Percentiles rank a stretch among this genome's conserved stretches.
phyloP scores from a whole-genome alignment of 2,797 vertebrate genomes.

The Lagodon rhomboides region DNA sequence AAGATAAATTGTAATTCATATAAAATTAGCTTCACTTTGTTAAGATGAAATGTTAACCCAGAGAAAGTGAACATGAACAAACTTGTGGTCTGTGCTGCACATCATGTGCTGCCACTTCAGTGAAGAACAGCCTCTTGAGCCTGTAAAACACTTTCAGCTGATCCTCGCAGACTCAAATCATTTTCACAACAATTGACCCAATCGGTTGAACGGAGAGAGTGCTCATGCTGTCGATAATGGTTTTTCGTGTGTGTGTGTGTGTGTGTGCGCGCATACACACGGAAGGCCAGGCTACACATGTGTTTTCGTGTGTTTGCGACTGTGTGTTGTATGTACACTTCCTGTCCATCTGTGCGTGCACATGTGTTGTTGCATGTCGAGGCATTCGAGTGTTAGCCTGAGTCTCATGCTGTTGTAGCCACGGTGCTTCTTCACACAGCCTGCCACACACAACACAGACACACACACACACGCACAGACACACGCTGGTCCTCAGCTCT shows the following conservation, averaged over 20 bases:
- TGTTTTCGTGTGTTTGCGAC: not conserved
- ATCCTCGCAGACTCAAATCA: slow-evolving; percentile 24
- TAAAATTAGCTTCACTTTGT: not conserved
- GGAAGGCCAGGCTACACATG: not conserved
- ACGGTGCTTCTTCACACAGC: not conserved
- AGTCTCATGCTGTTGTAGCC: not conserved
- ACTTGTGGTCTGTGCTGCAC: not conserved
- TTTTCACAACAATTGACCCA: slow-evolving; percentile 18
- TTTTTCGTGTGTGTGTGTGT: slow-evolving; percentile 1
- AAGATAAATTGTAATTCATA: not conserved
- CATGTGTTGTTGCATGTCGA: not conserved
- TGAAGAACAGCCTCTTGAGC: not conserved
- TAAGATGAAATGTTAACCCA: not conserved
- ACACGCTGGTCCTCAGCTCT: slow-evolving; percentile 14
- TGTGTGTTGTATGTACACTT: not conserved
- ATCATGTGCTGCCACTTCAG: not conserved
- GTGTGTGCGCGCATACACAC: not conserved
- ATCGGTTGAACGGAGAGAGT: not conserved
- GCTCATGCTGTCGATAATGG: not conserved
- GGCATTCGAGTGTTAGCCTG: not conserved
- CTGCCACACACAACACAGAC: slow-evolving; percentile 4
- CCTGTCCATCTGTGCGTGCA: not conserved
- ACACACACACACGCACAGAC: not conserved
- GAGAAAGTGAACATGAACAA: not conserved
- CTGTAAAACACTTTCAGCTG: not conserved